Percentiles rank a stretch among this genome's conserved stretches.
phyloP scores from a whole-genome alignment of 2,113 vertebrate species.

The Baryphthengus martii region DNA sequence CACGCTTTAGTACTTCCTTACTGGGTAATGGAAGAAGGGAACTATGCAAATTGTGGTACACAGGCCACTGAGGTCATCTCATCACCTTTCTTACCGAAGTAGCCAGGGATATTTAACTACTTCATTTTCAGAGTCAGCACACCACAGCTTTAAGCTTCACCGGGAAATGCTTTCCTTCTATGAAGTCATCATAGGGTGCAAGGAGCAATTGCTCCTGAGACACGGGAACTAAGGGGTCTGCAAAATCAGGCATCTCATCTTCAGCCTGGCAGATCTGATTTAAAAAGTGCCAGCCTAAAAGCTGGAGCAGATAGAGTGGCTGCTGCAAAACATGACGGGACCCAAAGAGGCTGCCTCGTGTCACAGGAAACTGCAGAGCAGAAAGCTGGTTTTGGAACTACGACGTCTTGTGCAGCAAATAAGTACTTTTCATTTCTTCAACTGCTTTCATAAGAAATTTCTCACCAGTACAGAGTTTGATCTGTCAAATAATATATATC shows the following conservation, averaged over 20 bases:
- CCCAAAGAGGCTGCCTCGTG: neutral
- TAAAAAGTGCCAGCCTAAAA: neutral
- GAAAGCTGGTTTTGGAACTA: neutral
- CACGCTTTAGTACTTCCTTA: neutral
- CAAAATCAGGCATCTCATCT: neutral
- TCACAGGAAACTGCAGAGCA: neutral
- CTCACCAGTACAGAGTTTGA: neutral
- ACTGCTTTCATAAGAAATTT: conserved; percentile 3
- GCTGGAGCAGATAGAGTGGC: neutral
- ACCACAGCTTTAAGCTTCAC: neutral
- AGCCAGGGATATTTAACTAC: neutral
- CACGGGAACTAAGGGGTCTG: neutral
- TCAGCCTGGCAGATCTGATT: neutral
- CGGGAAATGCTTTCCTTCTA: neutral
- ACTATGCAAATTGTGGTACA: neutral
- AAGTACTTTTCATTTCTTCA: neutral
- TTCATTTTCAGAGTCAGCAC: neutral
- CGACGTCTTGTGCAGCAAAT: neutral
- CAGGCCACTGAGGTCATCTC: neutral
- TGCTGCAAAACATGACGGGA: neutral
- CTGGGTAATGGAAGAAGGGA: neutral
- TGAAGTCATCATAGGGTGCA: neutral
- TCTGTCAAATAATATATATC: neutral
- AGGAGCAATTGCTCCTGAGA: neutral
- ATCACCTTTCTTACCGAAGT: neutral